Base-by-base conservation (phyloP, 2,113 vertebrate species). In the Prietella phreatophila region DNA sequence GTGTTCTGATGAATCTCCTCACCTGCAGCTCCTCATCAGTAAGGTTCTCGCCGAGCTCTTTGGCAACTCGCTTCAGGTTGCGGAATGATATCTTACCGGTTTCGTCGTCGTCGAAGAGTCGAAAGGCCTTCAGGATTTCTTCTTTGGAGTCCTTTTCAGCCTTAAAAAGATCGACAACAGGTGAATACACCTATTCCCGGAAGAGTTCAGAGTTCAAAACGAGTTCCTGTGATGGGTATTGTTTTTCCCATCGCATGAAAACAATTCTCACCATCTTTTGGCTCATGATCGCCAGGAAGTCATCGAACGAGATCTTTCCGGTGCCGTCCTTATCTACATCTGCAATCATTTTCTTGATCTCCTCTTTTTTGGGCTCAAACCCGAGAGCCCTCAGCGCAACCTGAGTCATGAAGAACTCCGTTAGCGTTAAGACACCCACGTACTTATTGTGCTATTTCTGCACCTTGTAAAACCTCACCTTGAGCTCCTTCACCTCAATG, bases 1-100 rank as follows among this genome's bases (percentile, higher is more conserved):
- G n/a, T 55, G 27, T 60, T 22, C 25, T 19, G 22, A 19, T 17
- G n/a, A 63, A 6, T 56, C 65, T 19, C 25, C 80, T 85, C 91
- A 98, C 97, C 97, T 98, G 97, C 90, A 99, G 95, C 91, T 99
- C 98, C 71, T 99, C 97, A 0, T 99, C 97, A 0, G 97, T 98
- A 76, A 99, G 95, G 90, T 96, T 98, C 87, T 99, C 98, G 11
- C 98, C 98, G 36, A 99, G 95, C 84, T 98, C 97, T 78, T 93
- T 96, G 88, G 98, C 97, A 5, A 99, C 97, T 5, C 97, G 95
- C 91, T 98, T 99, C 7, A 99, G 95, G 92, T 99, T 99, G 90
- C 94, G 96, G 92, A 98, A 98, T 0, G 98, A 99, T 93, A 99
- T 99, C 93, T 96, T 98, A 11, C 98, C 97, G 0, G 98, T 99